phyloP scores from a whole-genome alignment of 2,113 vertebrate species.

The Trochalopteron elliotii region DNA sequence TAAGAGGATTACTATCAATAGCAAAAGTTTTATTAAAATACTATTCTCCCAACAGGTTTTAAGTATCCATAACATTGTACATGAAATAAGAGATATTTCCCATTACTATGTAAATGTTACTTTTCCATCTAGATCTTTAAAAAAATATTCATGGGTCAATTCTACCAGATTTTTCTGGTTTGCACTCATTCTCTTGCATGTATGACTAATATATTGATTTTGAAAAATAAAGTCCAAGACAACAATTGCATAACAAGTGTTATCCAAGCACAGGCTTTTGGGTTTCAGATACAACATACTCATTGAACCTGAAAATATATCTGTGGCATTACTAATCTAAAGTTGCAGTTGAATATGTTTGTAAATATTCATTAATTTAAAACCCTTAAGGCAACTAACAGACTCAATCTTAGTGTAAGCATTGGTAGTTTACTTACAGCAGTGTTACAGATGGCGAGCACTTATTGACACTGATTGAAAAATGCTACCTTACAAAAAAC shows the following conservation, averaged over 20 bases:
- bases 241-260: background rate
- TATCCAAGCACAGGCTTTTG: background rate
- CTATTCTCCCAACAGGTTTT: background rate
- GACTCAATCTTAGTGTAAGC: background rate
- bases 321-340: background rate
- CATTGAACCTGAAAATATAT: background rate
- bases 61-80: background rate
- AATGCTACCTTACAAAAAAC: background rate
- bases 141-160: background rate
- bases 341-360: background rate
- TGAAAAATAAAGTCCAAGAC: background rate
- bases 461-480: background rate
- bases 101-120: background rate
- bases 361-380: background rate
- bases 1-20: slow-evolving; percentile 11
- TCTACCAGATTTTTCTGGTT: background rate
- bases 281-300: background rate
- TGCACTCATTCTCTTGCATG: background rate
- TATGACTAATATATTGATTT: background rate
- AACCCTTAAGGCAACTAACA: background rate
- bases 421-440: background rate
- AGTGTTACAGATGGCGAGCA: background rate
- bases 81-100: background rate
- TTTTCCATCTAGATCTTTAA: background rate
- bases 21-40: background rate